A percentile compares a stretch with the other conserved stretches of the same genome.
Conservation (phyloP, 2,797 vertebrate genomes). For the Crenichthys baileyi region DNA sequence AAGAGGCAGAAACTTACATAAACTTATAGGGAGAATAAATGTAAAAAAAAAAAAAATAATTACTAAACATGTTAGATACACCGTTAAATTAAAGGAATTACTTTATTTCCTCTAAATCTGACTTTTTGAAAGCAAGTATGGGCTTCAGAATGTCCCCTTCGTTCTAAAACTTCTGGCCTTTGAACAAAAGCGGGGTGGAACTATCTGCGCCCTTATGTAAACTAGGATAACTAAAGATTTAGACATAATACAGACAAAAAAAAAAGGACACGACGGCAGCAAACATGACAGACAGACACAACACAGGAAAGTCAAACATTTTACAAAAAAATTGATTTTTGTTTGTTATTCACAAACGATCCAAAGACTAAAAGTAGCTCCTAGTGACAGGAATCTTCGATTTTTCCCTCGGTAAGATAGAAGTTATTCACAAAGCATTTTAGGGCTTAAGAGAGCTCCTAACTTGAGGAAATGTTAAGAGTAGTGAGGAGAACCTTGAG, state of each 20-base stretch:
- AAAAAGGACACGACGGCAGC: slow-evolving; percentile 19
- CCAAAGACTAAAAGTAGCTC: no score
- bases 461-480: no score
- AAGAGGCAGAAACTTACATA: slow-evolving; percentile 13
- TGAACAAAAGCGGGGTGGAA: slow-evolving; percentile 11
- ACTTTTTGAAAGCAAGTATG: not conserved
- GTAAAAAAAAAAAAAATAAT: slow-evolving; percentile 7
- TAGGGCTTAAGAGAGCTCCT: no score
- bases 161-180: not conserved
- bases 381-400: no score
- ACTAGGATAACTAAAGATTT: slow-evolving; percentile 36
- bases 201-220: slow-evolving; percentile 32
- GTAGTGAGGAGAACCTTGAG: no score
- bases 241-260: slow-evolving; percentile 56
- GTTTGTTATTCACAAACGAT: not conserved
- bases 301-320: slow-evolving; percentile 18
- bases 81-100: slow-evolving; percentile 21
- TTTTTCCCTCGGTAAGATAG: no score
- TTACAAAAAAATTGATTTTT: not conserved
- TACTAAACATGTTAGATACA: not conserved
- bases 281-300: slow-evolving; percentile 31
- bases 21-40: slow-evolving; percentile 12
- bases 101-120: slow-evolving; percentile 3
- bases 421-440: no score
- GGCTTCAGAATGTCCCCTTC: not conserved